Percentiles rank a stretch among this genome's conserved stretches.
phyloP scores from a whole-genome alignment of 2,888 invertebrate species.

The Lamproptera curius region DNA sequence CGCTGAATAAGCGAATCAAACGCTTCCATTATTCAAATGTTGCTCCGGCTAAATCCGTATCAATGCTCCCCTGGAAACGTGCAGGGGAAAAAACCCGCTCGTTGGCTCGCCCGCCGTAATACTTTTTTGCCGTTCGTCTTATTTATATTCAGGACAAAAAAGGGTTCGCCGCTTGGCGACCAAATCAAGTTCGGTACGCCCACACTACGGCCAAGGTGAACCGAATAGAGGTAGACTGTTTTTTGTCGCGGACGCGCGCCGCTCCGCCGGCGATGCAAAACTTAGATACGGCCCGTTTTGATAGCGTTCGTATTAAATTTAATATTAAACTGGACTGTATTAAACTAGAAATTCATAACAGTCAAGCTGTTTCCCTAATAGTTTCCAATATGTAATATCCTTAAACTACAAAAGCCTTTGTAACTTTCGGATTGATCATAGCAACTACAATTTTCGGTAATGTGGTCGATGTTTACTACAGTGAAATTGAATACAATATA shows the following conservation, averaged over 20 bases:
- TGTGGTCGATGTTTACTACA: too few species aligned
- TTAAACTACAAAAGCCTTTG: too few species aligned
- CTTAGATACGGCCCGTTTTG: neutral
- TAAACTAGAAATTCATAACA: too few species aligned
- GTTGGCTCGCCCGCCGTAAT: conserved; percentile 13
- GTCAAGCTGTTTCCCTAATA: too few species aligned
- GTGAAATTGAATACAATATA: too few species aligned
- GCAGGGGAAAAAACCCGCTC: conserved; percentile 52
- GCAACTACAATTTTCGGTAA: too few species aligned
- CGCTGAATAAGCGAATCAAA: conserved; percentile 43
- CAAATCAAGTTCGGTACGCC: conserved; percentile 72
- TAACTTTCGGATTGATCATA: too few species aligned
- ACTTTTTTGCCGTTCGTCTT: conserved; percentile 56
- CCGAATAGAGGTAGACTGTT: conserved; percentile 54
- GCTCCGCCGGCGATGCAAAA: conserved; percentile 42
- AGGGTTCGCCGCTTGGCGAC: conserved; percentile 73
- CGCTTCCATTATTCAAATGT: conserved; percentile 66
- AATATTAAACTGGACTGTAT: too few species aligned
- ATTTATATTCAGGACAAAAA: conserved; percentile 76
- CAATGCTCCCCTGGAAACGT: conserved; percentile 49
- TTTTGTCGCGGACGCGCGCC: conserved; percentile 42
- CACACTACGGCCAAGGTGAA: conserved; percentile 66
- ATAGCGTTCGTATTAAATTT: too few species aligned
- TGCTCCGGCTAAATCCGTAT: conserved; percentile 62
- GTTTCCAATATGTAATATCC: too few species aligned